Evolutionary conservation across 2,888 invertebrate genomes (phyloP).

Genomic region (Rosalia funebris): DNA sequence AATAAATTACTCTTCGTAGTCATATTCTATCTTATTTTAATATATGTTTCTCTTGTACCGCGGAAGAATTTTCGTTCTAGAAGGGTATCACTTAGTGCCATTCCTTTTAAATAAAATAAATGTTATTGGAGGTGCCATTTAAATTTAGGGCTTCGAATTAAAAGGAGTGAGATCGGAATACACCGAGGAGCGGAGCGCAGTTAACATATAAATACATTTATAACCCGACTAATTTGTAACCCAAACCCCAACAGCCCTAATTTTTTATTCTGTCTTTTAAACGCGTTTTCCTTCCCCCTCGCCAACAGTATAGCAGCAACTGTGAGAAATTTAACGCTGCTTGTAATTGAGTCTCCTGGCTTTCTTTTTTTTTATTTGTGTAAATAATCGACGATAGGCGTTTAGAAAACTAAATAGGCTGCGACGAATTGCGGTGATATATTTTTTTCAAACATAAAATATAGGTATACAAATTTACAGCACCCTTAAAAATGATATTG

Average conservation of each 20-base stretch:
- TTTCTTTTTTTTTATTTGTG: neutral
- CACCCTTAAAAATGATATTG: too few species aligned
- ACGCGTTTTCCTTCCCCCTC: conserved; percentile 3
- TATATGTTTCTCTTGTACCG: too few species aligned
- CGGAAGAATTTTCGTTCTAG: neutral
- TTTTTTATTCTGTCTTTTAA: conserved; percentile 12
- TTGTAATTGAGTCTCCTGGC: neutral
- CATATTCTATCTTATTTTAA: too few species aligned
- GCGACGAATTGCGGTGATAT: too few species aligned
- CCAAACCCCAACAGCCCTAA: conserved; percentile 5
- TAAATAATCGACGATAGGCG: neutral
- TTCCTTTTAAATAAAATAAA: neutral
- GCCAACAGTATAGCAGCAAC: neutral
- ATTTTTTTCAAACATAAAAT: too few species aligned
- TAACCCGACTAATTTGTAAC: conserved; percentile 13
- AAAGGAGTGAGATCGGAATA: neutral
- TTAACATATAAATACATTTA: conserved; percentile 23
- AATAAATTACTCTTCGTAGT: too few species aligned
- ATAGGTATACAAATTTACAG: too few species aligned
- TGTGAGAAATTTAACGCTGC: neutral
- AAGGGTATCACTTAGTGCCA: neutral
- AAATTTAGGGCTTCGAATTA: neutral
- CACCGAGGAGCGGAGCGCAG: neutral
- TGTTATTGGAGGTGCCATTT: neutral
- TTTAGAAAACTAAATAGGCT: neutral